Base-by-base conservation (phyloP, 2,888 invertebrate genomes). In the Cantharis rufa region DNA sequence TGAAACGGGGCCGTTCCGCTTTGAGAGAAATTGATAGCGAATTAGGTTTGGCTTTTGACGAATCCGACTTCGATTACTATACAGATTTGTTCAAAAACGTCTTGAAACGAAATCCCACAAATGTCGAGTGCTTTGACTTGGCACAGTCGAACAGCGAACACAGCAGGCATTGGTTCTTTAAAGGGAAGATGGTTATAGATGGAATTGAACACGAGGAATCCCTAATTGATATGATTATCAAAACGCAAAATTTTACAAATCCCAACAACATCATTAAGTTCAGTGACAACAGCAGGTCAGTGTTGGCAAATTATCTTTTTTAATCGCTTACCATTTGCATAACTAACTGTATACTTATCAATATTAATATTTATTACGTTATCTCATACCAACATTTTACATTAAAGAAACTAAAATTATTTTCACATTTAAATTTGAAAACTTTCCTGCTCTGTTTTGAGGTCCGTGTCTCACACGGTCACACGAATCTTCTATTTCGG, bases 121-220 rank as follows among this genome's bases (percentile, higher is more conserved):
- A 96, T 86, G 98, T 99, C 0, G 99, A 99, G 87, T 94, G 98
- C 84, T 98, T 99, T 89, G 99, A 99, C 90, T 92, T 99, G 82
- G 99, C 99, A 3, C 99, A 99, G 88, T 97, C 97, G 28, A 98
- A 98, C 87, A 98, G 98, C 88, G 99, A 99, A 87, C 99, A 99
- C 88, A 98, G 98, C 78, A 92, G 99, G 5, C 99, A 99, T 90
- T 99, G 99, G 99, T 99, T 99, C 89, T 99, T 99, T 89, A 96
- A 96, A 90, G 98, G 98, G 0, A 92, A 93, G 85, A 93, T 98
- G 89, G 88, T 96, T 70, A 90, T 98, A 69, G 95, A 98, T 89
- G 96, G 95, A 0, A 88, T 92, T 82, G 92, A 94, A 84, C 89
- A 93, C 81, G 89, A 93, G n/a, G 91, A 94, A 84, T 96, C 97